Conservation (phyloP, 2,888 invertebrate species). For the Litoditis marina region DNA sequence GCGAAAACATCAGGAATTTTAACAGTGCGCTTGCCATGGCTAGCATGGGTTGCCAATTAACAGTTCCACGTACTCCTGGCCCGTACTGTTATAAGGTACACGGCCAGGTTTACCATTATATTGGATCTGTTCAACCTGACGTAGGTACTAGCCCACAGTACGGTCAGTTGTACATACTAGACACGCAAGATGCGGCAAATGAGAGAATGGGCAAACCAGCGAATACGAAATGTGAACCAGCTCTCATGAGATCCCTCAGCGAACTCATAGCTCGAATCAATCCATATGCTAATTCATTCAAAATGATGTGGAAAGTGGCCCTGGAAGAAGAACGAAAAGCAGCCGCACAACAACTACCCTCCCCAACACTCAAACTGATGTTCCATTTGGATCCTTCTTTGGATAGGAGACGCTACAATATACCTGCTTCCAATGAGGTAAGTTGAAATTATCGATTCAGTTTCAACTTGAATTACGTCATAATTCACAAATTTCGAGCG, state of each 20-base stretch:
- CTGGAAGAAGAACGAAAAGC: conserved; percentile 16
- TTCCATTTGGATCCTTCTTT: too few relatives aligned
- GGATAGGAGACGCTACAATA: too few relatives aligned
- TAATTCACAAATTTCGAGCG: too few relatives aligned
- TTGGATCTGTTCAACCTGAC: conserved; percentile 13
- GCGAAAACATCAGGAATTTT: conserved; percentile 15
- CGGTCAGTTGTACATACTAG: conserved; percentile 20
- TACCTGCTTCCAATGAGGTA: too few relatives aligned
- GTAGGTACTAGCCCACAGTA: not conserved
- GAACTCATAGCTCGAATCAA: conserved; percentile 10
- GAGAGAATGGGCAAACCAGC: conserved; percentile 9
- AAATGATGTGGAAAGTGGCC: conserved; percentile 27
- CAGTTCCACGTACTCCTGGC: conserved; percentile 15
- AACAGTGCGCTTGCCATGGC: conserved; percentile 24
- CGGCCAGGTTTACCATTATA: conserved; percentile 18
- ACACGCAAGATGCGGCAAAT: conserved; percentile 14
- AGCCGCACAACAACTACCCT: too few relatives aligned
- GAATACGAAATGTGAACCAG: conserved; percentile 17
- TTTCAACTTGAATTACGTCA: too few relatives aligned
- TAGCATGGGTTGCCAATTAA: conserved; percentile 17
- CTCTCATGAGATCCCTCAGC: conserved; percentile 19
- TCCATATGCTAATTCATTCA: conserved; percentile 22
- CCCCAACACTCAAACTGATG: too few relatives aligned
- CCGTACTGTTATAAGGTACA: conserved; percentile 26
- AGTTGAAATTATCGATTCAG: too few relatives aligned